Percentiles rank a stretch among this genome's conserved stretches.
Evolutionary conservation across 2,888 invertebrate species (phyloP).

Genomic region (Tinea pellionella): DNA sequence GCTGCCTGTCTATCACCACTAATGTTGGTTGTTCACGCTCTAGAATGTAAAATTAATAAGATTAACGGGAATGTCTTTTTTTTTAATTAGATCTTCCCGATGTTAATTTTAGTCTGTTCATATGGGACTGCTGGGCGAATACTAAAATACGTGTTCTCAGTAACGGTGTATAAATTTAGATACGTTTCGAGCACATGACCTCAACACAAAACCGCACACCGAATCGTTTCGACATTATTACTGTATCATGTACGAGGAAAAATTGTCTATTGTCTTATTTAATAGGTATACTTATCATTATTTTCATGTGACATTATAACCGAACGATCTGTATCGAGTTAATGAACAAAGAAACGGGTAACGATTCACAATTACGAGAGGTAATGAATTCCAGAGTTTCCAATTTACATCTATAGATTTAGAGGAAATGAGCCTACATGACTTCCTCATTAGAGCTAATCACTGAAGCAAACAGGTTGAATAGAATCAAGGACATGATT

Average conservation of each 20-base stretch:
- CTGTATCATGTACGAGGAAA: not conserved
- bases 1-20: slow-evolving; percentile 74
- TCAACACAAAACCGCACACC: not conserved
- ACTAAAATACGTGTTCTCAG: not conserved
- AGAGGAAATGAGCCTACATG: not conserved
- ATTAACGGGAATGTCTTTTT: slow-evolving; percentile 14
- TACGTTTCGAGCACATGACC: not conserved
- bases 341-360: no score
- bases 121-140: not conserved
- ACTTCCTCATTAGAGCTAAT: not conserved
- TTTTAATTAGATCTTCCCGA: not conserved
- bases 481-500: no score
- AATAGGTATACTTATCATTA: not conserved
- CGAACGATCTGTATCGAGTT: not conserved
- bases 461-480: not conserved
- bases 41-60: slow-evolving; percentile 34
- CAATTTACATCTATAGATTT: not conserved
- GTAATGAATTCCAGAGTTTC: no score
- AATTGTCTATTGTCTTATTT: not conserved
- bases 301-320: not conserved
- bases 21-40: slow-evolving; percentile 80
- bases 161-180: not conserved
- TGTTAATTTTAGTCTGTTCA: not conserved
- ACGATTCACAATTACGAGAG: no score
- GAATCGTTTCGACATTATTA: not conserved